These are phyloP conservation scores for Leptobrachium ailaonicum DNA, from an alignment of 2,113 vertebrate species.

Conservation along the genomic window DNA sequence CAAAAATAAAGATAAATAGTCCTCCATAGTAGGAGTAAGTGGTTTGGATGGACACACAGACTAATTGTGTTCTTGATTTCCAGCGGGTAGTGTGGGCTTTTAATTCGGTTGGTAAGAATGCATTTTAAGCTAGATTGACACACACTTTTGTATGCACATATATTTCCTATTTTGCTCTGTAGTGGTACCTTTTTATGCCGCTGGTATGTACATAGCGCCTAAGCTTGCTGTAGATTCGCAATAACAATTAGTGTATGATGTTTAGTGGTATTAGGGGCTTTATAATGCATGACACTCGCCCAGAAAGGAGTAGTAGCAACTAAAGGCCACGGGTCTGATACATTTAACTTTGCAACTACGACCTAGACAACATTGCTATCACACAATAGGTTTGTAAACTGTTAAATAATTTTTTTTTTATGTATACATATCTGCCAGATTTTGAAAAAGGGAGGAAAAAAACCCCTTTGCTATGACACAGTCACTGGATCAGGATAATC, in stretches of 20 bases:
- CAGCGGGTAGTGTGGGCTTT: too few relatives aligned
- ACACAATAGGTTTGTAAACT: slow-evolving; percentile 3
- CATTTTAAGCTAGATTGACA: neutral
- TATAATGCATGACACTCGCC: neutral
- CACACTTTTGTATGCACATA: neutral
- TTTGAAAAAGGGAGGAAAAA: neutral
- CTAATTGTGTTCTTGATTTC: too few relatives aligned
- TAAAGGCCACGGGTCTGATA: neutral
- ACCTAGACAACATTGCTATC: neutral
- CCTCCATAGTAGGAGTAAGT: neutral
- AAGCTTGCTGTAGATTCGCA: neutral
- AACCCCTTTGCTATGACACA: neutral
- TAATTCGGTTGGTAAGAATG: neutral
- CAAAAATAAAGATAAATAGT: slow-evolving; percentile 1
- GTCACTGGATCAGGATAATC: slow-evolving; percentile 12
- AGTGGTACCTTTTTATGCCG: neutral
- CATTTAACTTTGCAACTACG: neutral
- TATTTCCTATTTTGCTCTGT: neutral
- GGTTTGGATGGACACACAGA: too few relatives aligned
- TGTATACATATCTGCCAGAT: slow-evolving; percentile 25
- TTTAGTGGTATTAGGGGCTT: neutral
- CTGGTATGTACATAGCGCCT: neutral
- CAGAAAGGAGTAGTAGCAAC: neutral
- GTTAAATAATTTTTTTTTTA: slow-evolving; percentile 13
- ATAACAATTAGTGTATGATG: neutral